Percentiles rank a stretch among this genome's conserved stretches.
phyloP scores from a whole-genome alignment of 2,888 invertebrate species.

The Tachystola acroxantha region DNA sequence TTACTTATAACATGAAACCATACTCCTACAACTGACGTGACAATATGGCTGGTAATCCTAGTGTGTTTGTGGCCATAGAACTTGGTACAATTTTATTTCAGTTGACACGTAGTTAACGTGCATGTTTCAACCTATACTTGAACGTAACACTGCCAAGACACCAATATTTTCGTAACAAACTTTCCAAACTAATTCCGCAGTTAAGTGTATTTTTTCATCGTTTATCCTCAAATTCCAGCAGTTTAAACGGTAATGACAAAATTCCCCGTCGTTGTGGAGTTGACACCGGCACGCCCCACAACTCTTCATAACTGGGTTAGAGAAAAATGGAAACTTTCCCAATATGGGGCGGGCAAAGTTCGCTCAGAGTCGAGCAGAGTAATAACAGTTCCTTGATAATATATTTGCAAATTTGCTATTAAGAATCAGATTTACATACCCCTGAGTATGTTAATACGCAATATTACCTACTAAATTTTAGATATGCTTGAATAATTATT shows the following conservation, averaged over 20 bases:
- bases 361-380: constrained; percentile 43
- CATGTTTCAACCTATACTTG: too few species aligned
- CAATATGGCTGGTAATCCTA: too few species aligned
- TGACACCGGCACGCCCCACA: constrained; percentile 41
- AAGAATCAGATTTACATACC: constrained; percentile 2
- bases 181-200: constrained; percentile 17
- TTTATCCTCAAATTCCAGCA: constrained; percentile 39
- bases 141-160: too few species aligned
- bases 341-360: constrained; percentile 55
- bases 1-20: too few species aligned
- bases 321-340: constrained; percentile 69
- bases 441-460: too few species aligned
- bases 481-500: too few species aligned
- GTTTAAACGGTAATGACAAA: constrained; percentile 50
- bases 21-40: too few species aligned
- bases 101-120: too few species aligned
- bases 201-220: constrained; percentile 23
- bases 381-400: constrained; percentile 47
- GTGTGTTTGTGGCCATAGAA: too few species aligned
- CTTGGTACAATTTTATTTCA: too few species aligned
- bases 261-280: constrained; percentile 40
- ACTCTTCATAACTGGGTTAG: constrained; percentile 61
- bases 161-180: too few species aligned
- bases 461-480: too few species aligned
- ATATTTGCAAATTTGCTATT: constrained; percentile 44